phyloP scores from a whole-genome alignment of 1,140 invertebrate species.

The Drosophila chauvacae region DNA sequence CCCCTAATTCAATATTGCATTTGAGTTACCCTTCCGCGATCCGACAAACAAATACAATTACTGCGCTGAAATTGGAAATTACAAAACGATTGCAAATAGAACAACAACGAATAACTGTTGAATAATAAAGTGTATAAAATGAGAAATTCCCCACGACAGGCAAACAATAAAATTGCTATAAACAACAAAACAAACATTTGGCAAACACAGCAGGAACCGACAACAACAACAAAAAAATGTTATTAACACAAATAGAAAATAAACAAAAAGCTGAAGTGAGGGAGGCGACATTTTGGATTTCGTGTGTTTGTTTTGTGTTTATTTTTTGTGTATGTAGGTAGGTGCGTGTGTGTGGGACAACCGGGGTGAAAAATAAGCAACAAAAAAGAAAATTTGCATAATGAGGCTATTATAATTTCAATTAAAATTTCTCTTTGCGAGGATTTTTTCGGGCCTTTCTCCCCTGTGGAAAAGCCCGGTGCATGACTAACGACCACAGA shows the following conservation, averaged over 20 bases:
- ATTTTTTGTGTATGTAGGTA: slow-evolving; percentile 15
- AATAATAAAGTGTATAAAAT: slow-evolving; percentile 66
- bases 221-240: slow-evolving; percentile 22
- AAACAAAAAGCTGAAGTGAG: slow-evolving; percentile 35
- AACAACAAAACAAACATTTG: slow-evolving; percentile 53
- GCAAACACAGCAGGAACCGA: slow-evolving; percentile 22
- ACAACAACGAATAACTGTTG: slow-evolving; percentile 19
- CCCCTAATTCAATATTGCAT: not conserved
- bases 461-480: slow-evolving; percentile 32
- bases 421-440: slow-evolving; percentile 68
- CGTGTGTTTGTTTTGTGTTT: slow-evolving; percentile 42
- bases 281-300: slow-evolving; percentile 38
- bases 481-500: slow-evolving; percentile 62
- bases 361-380: slow-evolving; percentile 54
- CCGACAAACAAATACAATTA: slow-evolving; percentile 15
- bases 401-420: slow-evolving; percentile 81
- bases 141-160: slow-evolving; percentile 45
- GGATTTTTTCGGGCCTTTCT: slow-evolving; percentile 37
- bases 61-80: slow-evolving; percentile 25
- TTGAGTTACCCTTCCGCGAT: slow-evolving; percentile 12
- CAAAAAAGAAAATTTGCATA: slow-evolving; percentile 70
- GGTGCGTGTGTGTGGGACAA: slow-evolving; percentile 10
- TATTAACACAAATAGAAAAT: slow-evolving; percentile 64
- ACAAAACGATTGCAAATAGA: slow-evolving; percentile 18
- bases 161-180: slow-evolving; percentile 66